These are phyloP conservation scores for Zaprionus bogoriensis DNA, from an alignment of 2,888 invertebrate genomes.

Conservation along the genomic window DNA sequence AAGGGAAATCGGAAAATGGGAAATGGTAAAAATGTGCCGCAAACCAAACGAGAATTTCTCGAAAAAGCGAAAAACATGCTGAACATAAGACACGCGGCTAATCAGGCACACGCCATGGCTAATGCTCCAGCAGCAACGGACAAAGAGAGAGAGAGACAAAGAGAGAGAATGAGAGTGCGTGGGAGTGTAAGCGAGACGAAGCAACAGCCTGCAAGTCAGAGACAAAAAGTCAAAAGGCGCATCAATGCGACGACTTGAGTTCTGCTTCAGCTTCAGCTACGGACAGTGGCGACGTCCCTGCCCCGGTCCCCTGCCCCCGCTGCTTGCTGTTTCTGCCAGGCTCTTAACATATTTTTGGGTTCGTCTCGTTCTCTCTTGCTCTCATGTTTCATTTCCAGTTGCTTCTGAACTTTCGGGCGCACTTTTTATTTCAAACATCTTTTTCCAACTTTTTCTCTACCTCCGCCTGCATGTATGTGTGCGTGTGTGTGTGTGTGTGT, in stretches of 20 bases:
- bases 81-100: slow-evolving; percentile 37
- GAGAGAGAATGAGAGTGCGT: slow-evolving; percentile 3
- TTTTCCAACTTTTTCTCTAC: slow-evolving; percentile 44
- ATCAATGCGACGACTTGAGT: background rate
- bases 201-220: background rate
- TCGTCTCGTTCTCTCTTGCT: slow-evolving; percentile 12
- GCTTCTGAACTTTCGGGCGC: slow-evolving; percentile 33
- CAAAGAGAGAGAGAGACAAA: slow-evolving; percentile 5
- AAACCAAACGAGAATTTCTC: slow-evolving; percentile 8
- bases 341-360: slow-evolving; percentile 53
- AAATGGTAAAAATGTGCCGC: slow-evolving; percentile 5
- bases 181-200: background rate
- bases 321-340: slow-evolving; percentile 37
- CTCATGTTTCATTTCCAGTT: slow-evolving; percentile 29
- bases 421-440: slow-evolving; percentile 51
- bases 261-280: background rate
- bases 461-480: slow-evolving; percentile 1
- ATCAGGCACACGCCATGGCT: slow-evolving; percentile 37
- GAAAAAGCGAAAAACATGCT: slow-evolving; percentile 41
- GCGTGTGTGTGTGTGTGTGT: slow-evolving; percentile 16
- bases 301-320: background rate
- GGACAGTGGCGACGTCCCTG: background rate
- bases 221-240: background rate
- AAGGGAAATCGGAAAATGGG: background rate
- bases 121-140: slow-evolving; percentile 27